Conservation (phyloP, 1,140 invertebrate species). For the Drosophila oshimai region DNA sequence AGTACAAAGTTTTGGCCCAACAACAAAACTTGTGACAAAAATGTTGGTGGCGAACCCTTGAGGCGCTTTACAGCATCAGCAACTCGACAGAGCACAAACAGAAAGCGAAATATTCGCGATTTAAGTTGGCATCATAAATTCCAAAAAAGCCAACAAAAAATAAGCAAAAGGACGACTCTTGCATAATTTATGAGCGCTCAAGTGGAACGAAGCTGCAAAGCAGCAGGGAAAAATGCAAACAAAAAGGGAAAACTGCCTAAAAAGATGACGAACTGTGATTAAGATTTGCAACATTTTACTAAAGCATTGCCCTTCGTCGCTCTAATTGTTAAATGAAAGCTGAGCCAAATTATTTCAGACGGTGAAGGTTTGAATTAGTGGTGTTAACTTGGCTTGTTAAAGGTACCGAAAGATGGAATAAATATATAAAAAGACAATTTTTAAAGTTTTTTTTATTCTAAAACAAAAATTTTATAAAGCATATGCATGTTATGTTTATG, state of each 20-base stretch:
- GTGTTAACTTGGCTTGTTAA: not conserved
- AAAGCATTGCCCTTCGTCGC: not conserved
- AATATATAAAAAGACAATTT: not conserved
- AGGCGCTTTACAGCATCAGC: conserved; percentile 38
- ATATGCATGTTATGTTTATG: too few species aligned
- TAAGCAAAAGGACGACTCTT: conserved; percentile 23
- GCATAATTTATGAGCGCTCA: conserved; percentile 60
- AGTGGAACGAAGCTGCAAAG: not conserved
- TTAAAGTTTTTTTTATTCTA: too few species aligned
- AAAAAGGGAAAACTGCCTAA: conserved; percentile 21
- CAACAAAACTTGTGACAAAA: conserved; percentile 61
- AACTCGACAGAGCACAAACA: conserved; percentile 13
- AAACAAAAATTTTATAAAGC: too few species aligned
- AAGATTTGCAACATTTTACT: conserved; percentile 28
- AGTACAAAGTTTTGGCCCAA: conserved; percentile 11
- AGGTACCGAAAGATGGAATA: not conserved
- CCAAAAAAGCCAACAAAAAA: conserved; percentile 17
- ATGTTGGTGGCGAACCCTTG: conserved; percentile 40
- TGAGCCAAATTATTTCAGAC: not conserved
- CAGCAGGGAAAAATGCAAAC: conserved; percentile 19
- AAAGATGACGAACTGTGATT: conserved; percentile 24
- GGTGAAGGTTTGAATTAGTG: not conserved
- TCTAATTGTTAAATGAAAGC: conserved; percentile 60
- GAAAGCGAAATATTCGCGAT: conserved; percentile 30
- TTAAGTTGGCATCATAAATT: conserved; percentile 58